phyloP scores from a whole-genome alignment of 2,113 vertebrate genomes.

The Prunella fulvescens region DNA sequence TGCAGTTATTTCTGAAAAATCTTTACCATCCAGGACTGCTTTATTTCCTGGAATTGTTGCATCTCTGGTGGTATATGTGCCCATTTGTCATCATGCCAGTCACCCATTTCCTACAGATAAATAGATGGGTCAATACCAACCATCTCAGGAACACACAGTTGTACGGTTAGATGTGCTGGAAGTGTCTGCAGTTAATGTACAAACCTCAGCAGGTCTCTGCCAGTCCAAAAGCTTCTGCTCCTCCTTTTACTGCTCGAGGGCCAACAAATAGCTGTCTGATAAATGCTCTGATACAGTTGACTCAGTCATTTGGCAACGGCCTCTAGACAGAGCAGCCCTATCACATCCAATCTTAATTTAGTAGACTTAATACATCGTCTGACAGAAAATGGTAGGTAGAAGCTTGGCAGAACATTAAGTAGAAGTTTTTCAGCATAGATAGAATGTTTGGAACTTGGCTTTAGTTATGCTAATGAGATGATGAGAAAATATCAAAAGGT shows the following conservation, averaged over 20 bases:
- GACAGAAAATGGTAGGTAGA: neutral
- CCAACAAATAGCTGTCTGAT: neutral
- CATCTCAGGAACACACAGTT: neutral
- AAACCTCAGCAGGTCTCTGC: neutral
- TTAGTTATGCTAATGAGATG: neutral
- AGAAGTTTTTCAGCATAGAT: neutral
- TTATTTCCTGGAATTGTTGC: neutral
- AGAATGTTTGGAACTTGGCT: neutral
- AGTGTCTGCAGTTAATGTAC: neutral
- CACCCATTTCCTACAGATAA: neutral
- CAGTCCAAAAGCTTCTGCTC: neutral
- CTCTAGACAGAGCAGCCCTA: neutral
- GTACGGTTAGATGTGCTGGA: neutral
- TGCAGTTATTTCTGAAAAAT: neutral
- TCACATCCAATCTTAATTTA: neutral
- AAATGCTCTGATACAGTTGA: neutral
- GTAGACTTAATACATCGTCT: neutral
- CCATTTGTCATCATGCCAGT: neutral
- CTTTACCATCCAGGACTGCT: neutral
- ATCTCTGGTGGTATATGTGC: neutral
- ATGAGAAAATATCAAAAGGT: neutral
- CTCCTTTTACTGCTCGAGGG: neutral
- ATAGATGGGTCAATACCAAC: neutral
- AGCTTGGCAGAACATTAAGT: neutral
- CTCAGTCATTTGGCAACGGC: neutral